Percentiles rank a stretch among this genome's conserved stretches.
Evolutionary conservation across 1,140 invertebrate genomes (phyloP).

Genomic region (Mylabris phalerata): DNA sequence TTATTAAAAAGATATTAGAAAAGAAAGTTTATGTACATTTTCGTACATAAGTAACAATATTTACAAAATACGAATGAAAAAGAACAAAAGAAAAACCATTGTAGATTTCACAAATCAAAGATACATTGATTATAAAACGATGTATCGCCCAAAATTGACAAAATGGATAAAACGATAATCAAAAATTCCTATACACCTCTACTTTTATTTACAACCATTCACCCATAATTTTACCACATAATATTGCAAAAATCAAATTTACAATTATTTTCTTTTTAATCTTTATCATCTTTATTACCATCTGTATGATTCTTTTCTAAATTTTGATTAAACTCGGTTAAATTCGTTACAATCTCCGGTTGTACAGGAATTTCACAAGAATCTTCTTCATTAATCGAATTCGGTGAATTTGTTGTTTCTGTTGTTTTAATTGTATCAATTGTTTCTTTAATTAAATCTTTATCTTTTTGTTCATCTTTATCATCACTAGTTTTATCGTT

Average conservation of each 20-base stretch:
- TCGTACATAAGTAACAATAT: slow-evolving; percentile 29
- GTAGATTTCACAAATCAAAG: too few relatives aligned
- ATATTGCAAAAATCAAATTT: slow-evolving; percentile 22
- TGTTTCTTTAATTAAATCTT: neutral
- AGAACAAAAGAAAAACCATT: too few relatives aligned
- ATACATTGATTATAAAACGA: too few relatives aligned
- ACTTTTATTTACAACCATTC: slow-evolving; percentile 4
- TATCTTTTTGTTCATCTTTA: neutral
- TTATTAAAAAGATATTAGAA: slow-evolving; percentile 26
- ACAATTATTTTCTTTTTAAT: neutral
- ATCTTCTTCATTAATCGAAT: slow-evolving; percentile 27
- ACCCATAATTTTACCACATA: too few relatives aligned
- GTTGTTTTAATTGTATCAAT: neutral
- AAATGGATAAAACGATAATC: too few relatives aligned
- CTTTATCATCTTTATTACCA: neutral
- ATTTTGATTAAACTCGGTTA: neutral
- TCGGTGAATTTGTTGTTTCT: slow-evolving; percentile 17
- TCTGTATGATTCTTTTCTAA: neutral
- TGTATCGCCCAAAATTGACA: too few relatives aligned
- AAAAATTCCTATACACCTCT: neutral
- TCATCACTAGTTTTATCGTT: neutral
- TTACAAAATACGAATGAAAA: slow-evolving; percentile 11
- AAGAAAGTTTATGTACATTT: slow-evolving; percentile 27
- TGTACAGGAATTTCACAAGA: slow-evolving; percentile 37
- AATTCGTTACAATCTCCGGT: slow-evolving; percentile 27